Conservation (phyloP, 2,888 invertebrate genomes). For the Cordilura impudica region DNA sequence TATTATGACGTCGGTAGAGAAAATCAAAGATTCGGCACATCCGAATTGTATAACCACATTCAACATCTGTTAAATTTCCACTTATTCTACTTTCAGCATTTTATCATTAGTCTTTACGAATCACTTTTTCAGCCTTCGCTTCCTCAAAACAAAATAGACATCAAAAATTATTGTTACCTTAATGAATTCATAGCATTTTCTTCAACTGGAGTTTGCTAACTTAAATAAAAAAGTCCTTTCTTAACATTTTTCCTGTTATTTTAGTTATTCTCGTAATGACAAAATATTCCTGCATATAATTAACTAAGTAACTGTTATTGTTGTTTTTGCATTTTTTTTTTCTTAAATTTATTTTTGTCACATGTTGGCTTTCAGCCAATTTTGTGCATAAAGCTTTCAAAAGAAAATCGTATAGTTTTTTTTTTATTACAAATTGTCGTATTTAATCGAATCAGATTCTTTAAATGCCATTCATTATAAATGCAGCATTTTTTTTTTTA, state of each 20-base stretch:
- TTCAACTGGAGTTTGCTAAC: background rate
- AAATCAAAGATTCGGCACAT: no score
- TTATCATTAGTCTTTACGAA: no score
- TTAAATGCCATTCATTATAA: conserved; percentile 46
- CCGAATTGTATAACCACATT: no score
- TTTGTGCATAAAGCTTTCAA: conserved; percentile 1
- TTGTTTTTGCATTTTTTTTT: conserved; percentile 21
- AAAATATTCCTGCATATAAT: conserved; percentile 49
- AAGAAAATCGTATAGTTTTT: conserved; percentile 31
- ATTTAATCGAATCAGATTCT: conserved; percentile 59
- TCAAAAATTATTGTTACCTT: no score
- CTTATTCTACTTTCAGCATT: no score
- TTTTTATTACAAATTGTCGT: conserved; percentile 42
- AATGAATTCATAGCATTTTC: no score
- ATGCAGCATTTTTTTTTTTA: background rate
- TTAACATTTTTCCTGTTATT: background rate
- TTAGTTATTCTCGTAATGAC: background rate
- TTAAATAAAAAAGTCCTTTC: background rate
- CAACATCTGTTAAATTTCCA: no score
- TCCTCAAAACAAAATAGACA: no score
- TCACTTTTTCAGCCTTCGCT: no score
- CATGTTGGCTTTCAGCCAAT: conserved; percentile 57
- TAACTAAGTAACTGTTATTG: conserved; percentile 34
- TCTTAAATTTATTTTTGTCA: conserved; percentile 34
- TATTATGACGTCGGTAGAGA: no score